Conservation (phyloP, 2,113 vertebrate genomes). For the Oncorhynchus clarkii region DNA sequence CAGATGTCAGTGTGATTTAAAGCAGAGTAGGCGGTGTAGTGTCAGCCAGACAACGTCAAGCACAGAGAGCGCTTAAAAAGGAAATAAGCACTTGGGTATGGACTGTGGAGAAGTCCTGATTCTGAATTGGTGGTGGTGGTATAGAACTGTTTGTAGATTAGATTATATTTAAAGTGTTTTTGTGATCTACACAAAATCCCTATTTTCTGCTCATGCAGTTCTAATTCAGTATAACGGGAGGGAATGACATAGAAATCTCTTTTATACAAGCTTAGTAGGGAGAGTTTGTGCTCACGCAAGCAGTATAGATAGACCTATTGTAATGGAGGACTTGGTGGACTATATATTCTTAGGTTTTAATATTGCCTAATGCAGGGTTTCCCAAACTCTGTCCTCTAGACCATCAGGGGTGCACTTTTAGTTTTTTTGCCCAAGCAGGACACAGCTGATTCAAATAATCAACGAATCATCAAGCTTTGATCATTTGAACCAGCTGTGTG, state of each 20-base stretch:
- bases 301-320: too few relatives aligned
- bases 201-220: conserved; percentile 32
- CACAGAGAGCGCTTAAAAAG: conserved; percentile 61
- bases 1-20: conserved; percentile 69
- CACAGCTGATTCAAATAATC: too few relatives aligned
- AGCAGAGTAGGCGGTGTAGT: conserved; percentile 47
- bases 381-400: too few relatives aligned
- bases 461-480: too few relatives aligned
- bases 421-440: too few relatives aligned
- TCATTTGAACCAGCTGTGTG: too few relatives aligned
- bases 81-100: conserved; percentile 49
- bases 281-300: neutral
- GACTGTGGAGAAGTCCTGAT: neutral
- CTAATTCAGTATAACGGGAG: conserved; percentile 5
- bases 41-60: conserved; percentile 69
- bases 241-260: neutral
- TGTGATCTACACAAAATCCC: conserved; percentile 41
- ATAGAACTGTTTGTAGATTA: neutral
- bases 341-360: too few relatives aligned
- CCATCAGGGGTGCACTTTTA: too few relatives aligned
- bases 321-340: too few relatives aligned
- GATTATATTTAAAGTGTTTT: conserved; percentile 9
- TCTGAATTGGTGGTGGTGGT: neutral
- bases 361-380: too few relatives aligned
- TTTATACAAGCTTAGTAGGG: neutral